phyloP scores from a whole-genome alignment of 1,140 invertebrate species.

The Whitmania pigra region DNA sequence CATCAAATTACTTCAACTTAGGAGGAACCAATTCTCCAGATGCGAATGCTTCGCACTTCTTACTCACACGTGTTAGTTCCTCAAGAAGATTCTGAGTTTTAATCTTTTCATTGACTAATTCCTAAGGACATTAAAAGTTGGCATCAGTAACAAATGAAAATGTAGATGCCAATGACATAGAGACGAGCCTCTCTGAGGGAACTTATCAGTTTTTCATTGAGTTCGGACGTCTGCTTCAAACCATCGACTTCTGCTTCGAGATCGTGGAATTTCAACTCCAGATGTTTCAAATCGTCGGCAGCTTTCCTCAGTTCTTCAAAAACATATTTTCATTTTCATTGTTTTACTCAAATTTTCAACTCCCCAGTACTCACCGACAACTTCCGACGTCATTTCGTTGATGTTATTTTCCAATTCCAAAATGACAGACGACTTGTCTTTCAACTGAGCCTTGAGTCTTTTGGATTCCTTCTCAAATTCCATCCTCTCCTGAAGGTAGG shows the following conservation, averaged over 20 bases:
- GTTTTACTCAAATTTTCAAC: too few relatives aligned
- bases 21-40: background rate
- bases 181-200: background rate
- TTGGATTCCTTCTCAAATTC: background rate
- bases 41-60: background rate
- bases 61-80: background rate
- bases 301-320: too few relatives aligned
- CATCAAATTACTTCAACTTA: background rate
- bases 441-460: background rate
- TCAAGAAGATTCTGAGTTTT: background rate
- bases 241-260: background rate
- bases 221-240: background rate
- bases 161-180: background rate
- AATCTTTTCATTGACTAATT: constrained; percentile 9
- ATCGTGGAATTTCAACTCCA: background rate
- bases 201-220: background rate
- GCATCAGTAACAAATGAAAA: background rate
- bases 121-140: background rate
- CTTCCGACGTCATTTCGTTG: background rate
- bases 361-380: background rate
- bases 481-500: background rate
- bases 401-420: background rate
- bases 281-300: background rate
- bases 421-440: background rate
- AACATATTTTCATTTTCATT: too few relatives aligned